Evolutionary conservation across 2,888 invertebrate species (phyloP).

Genomic region (Mythimna ferrago): DNA sequence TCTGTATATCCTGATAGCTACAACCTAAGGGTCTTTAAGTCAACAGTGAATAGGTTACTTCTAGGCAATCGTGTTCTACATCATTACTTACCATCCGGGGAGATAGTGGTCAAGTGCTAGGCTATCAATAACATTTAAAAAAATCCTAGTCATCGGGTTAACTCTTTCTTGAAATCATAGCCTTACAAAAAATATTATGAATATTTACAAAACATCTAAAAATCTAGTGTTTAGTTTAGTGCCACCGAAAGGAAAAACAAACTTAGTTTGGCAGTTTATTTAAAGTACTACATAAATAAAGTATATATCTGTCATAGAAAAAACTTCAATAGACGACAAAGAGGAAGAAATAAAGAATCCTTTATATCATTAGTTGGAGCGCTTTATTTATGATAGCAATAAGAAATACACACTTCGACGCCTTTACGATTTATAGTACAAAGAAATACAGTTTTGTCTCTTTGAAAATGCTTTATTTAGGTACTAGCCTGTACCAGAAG

Average conservation of each 20-base stretch:
- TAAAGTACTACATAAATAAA: slow-evolving; percentile 16
- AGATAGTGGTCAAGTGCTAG: no score
- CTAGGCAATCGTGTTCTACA: no score
- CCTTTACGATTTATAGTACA: slow-evolving; percentile 45
- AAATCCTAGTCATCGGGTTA: no score
- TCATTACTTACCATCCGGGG: no score
- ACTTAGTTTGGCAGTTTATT: background rate
- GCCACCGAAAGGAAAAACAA: background rate
- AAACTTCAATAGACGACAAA: slow-evolving; percentile 48
- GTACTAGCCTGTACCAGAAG: background rate
- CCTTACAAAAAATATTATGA: background rate
- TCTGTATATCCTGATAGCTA: background rate
- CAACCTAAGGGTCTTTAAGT: no score
- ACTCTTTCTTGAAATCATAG: no score
- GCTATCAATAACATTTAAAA: no score
- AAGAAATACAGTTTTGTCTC: slow-evolving; percentile 30
- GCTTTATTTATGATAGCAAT: slow-evolving; percentile 60
- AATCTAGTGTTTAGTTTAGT: background rate
- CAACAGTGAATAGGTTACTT: no score
- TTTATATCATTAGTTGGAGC: slow-evolving; percentile 57
- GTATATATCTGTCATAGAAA: slow-evolving; percentile 12
- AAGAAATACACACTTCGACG: slow-evolving; percentile 54
- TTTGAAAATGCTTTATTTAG: slow-evolving; percentile 9
- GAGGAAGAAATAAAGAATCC: slow-evolving; percentile 53
- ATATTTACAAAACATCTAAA: background rate